A percentile compares a stretch with the other conserved stretches of the same genome.
Evolutionary conservation across 2,113 vertebrate genomes (phyloP).

Genomic region (Ammodytes marinus): DNA sequence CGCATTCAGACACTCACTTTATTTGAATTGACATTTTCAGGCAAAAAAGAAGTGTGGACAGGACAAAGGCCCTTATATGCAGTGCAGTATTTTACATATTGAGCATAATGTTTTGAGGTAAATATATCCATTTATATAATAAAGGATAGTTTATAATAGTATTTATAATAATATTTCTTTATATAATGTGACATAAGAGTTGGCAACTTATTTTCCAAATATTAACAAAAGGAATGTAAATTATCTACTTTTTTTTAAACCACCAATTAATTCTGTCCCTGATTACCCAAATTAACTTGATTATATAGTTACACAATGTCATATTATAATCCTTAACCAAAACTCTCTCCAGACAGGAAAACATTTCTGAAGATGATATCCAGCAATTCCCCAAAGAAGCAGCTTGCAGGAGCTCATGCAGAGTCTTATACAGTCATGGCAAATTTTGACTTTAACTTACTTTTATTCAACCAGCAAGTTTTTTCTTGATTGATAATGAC

Average conservation of each 20-base stretch:
- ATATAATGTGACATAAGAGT: not conserved
- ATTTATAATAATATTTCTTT: too few species aligned
- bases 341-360: not conserved
- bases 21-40: not conserved
- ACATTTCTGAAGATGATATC: slow-evolving; percentile 7
- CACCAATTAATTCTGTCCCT: not conserved
- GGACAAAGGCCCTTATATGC: not conserved
- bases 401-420: not conserved
- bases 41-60: not conserved
- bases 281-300: not conserved
- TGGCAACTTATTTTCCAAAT: not conserved
- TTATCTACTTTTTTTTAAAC: too few species aligned
- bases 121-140: too few species aligned
- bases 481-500: too few species aligned
- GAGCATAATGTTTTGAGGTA: not conserved
- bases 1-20: not conserved
- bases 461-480: too few species aligned
- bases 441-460: too few species aligned
- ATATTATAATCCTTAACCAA: not conserved
- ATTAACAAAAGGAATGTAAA: not conserved
- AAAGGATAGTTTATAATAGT: too few species aligned
- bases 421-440: not conserved
- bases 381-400: not conserved
- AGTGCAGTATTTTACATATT: not conserved
- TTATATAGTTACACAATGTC: not conserved